Evolutionary conservation across 1,140 invertebrate species (phyloP), one percentile per base, ranked within the genome.

Genomic region (Ladona fulva): DNA sequence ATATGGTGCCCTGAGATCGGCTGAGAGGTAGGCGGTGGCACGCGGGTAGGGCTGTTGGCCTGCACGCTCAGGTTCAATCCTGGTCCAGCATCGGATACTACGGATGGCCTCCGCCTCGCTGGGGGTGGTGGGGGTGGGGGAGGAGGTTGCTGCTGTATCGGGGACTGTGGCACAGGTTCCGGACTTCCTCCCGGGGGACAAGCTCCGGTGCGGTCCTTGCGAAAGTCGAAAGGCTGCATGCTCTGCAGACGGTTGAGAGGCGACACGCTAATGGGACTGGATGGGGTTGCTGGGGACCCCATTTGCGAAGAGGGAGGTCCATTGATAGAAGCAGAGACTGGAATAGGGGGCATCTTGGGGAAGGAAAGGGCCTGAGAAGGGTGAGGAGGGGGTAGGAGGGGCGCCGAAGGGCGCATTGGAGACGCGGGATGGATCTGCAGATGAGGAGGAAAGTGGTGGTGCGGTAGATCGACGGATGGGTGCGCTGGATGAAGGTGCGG

Each of bases 161-260:
- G 52, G 52, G 52, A 66, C 12, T 66, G 52, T 16, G 52, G 52
- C 52, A 66, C 52, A 22, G 3, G 52, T 66, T 66, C 52, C 16
- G 52, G 52, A 22, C 52, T 66, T 6, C 52, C 52, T 22, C 52
- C 52, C 74, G 52, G 52, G 1, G 16, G n/a, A 66, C 81, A 76
- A 84, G 88, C 80, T 83, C 87, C 85, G 77, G 87, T 86, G 76
- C 89, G 88, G 73, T 94, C 87, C 82, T 95, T 94, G 24, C 95
- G 90, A 83, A 94, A 97, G 84, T 97, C 95, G 84, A 96, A 97
- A 0, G 95, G 95, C 83, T 97, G 95, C 95, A 98, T 97, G 81
- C 92, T 97, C 85, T 97, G 95, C 25, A 97, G 86, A 82, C 94
- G 90, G 84, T 94, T 96, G 42, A 97, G 86, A 0, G 96, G 94